Base-by-base conservation (phyloP, 2,113 vertebrate species). In the Platichthys stellatus region DNA sequence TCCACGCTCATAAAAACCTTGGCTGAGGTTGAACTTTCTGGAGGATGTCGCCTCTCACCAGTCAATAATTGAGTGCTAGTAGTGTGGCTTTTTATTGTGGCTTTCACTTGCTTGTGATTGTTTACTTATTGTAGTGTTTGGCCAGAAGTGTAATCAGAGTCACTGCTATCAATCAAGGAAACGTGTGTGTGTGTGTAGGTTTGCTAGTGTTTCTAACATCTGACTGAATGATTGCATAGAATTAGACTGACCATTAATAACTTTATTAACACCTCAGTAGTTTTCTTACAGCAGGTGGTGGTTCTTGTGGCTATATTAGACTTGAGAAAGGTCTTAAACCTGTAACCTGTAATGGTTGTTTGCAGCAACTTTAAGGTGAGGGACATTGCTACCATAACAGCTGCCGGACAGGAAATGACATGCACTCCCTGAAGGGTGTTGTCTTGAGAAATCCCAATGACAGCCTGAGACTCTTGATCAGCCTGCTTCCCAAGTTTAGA, bases 401-500 rank as follows among this genome's bases (percentile, higher is more conserved):
- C 21, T 65, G 24, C 47, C 59, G 73, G 66, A 81, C 85, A 90
- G 83, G 78, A 90, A 85, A 66, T 73, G 35, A 70, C 49, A 73
- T 58, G 20, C n/a, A 69, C 26, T 76, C 72, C 14, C 47, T 10
- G 14, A 26, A 79, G 80, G 82, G 73, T 81, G 81, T 85, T 82
- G 71, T 65, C 74, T 31, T 63, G 45, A 69, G 67, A 68, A 78
- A 72, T 65, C 45, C 11, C 53, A 66, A 78, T 11, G 40, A 60
- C 62, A 51, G 76, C 74, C 51, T 81, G 69, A 66, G 69, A 74
- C 77, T 79, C 54, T 47, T 80, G 69, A 76, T 78, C 62, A 69
- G 86, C 66, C 69, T 74, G 69, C 76, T 17, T 80, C 61, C 53
- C 45, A 78, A 78, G 38, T 86, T 71, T 78, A 23, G 54, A 58